phyloP scores from a whole-genome alignment of 2,888 invertebrate species.

The Endotricha flammealis region DNA sequence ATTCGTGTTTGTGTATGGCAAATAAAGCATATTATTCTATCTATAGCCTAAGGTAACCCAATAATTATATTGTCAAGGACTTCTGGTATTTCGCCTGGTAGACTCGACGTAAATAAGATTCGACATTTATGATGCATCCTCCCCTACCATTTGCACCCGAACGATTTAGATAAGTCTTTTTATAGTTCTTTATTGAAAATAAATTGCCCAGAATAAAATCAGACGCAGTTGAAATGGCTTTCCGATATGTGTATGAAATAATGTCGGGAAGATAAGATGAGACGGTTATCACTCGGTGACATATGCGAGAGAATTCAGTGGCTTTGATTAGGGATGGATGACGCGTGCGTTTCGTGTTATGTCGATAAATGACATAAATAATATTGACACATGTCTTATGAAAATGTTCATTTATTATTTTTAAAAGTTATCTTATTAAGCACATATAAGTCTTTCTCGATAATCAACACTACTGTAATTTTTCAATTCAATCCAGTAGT shows the following conservation, averaged over 20 bases:
- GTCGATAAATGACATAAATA: constrained; percentile 16
- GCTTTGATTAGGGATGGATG: constrained; percentile 32
- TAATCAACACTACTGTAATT: too few species aligned
- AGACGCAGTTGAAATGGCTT: constrained; percentile 72
- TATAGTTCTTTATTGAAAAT: constrained; percentile 79
- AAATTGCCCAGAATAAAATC: constrained; percentile 79
- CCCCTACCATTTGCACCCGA: constrained; percentile 60
- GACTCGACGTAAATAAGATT: constrained; percentile 67
- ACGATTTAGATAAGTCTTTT: constrained; percentile 78
- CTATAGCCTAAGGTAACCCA: too few species aligned
- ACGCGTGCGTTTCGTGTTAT: constrained; percentile 23
- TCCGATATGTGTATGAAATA: constrained; percentile 77
- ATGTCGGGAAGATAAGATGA: constrained; percentile 66
- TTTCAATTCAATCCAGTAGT: too few species aligned
- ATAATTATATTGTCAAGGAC: too few species aligned
- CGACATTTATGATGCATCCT: constrained; percentile 65
- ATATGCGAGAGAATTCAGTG: constrained; percentile 37
- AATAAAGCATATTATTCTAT: too few species aligned
- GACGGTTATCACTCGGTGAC: constrained; percentile 48
- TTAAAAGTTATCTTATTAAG: too few species aligned
- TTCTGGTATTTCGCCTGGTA: too few species aligned
- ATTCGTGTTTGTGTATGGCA: too few species aligned
- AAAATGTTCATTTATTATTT: too few species aligned
- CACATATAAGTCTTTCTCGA: too few species aligned
- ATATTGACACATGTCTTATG: too few species aligned